Evolutionary conservation across 2,888 invertebrate genomes (phyloP), one percentile per base, ranked within the genome.

Genomic region (Drosophila nigricruria): DNA sequence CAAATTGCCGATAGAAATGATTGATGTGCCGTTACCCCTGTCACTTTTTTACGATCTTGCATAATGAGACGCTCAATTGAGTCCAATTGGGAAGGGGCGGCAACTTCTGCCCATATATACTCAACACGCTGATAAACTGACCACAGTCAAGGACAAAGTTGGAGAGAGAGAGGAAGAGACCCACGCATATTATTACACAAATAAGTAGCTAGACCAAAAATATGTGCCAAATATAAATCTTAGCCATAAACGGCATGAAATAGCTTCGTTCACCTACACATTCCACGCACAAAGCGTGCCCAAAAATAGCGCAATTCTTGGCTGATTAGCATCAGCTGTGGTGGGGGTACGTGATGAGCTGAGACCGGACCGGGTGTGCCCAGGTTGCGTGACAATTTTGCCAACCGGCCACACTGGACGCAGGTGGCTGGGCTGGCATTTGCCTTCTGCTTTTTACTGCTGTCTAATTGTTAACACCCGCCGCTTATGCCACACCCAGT

Each of bases 401-500:
- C 78, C 70, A 89, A 89, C 49, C 65, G 58, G 62, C 54, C 77
- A 58, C 77, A 65, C 69, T 56, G 53, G 49, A 59, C 64, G 64
- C 59, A 65, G 59, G 34, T 27, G 53, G 65, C 42, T 30, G 32
- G 53, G 65, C 42, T 30, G 32, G 2, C 76, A 70, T 67, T 65
- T 34, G 34, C n/a, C 50, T 34, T 8, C 49, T 47, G 40, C 53
- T 43, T 56, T 61, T 45, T 49, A 6, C 32, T 43, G 52, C 68
- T 62, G 64, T 84, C 84, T 84, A 84, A 84, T 84, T 88, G 85
- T 89, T 87, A 79, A 77, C 84, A 89, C 84, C 84, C 89, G 74
- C 61, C 68, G 53, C 45, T 23, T 43, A n/a, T 40, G 75, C 76
- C 89, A 81, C 89, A 84, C 89, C 83, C 88, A 52, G 54, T 47